A percentile compares a stretch with the other conserved stretches of the same genome.
These are phyloP conservation scores for Terrapene triunguis DNA, from an alignment of 2,113 vertebrate genomes.

Conservation along the genomic window DNA sequence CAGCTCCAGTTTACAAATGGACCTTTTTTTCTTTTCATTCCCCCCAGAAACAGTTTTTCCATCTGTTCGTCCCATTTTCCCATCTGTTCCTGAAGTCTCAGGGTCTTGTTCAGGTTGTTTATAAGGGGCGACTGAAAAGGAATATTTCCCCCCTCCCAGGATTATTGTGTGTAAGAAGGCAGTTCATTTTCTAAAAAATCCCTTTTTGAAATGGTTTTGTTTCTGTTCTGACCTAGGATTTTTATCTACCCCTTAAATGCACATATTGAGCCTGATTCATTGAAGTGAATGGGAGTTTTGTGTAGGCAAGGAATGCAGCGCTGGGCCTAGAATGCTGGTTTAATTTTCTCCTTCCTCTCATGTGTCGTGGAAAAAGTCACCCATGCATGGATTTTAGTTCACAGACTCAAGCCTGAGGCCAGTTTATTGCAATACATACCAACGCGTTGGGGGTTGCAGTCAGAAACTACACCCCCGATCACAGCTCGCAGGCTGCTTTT, in stretches of 20 bases:
- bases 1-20: slow-evolving; percentile 67
- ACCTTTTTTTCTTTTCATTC: slow-evolving; percentile 34
- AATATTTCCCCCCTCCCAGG: background rate
- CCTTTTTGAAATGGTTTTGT: background rate
- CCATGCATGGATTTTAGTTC: no score
- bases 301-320: background rate
- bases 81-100: slow-evolving; percentile 76
- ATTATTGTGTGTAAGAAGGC: slow-evolving; percentile 28
- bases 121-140: slow-evolving; percentile 54
- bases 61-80: slow-evolving; percentile 78
- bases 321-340: fast-evolving
- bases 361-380: no score
- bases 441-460: no score
- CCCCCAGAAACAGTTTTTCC: slow-evolving; percentile 70
- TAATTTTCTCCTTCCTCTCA: no score
- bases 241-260: background rate
- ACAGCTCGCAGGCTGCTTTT: no score
- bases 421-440: no score
- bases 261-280: background rate
- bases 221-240: background rate
- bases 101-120: slow-evolving; percentile 74
- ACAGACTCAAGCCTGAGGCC: no score
- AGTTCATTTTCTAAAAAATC: background rate
- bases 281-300: fast-evolving
- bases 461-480: no score